A percentile compares a stretch with the other conserved stretches of the same genome.
phyloP scores from a whole-genome alignment of 1,140 invertebrate genomes.

The Telenomus remus region DNA sequence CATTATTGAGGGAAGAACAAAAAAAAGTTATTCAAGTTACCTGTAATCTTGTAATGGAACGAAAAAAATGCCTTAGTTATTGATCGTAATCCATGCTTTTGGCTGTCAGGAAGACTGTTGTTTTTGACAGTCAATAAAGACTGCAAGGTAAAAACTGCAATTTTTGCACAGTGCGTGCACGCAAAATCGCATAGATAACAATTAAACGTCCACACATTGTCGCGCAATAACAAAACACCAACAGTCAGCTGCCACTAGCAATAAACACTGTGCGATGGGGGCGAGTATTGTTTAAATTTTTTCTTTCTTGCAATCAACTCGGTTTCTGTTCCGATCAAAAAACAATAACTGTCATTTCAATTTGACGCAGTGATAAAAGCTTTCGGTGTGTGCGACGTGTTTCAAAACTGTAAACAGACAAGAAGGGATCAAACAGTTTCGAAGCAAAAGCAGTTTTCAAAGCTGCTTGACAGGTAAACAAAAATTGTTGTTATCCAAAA shows the following conservation, averaged over 20 bases:
- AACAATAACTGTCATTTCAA: no score
- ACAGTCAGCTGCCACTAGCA: constrained; percentile 12
- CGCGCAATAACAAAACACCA: constrained; percentile 23
- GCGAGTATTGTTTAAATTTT: no score
- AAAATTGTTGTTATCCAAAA: no score
- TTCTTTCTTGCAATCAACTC: no score
- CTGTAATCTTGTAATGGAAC: not conserved
- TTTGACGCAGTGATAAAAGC: constrained; percentile 29
- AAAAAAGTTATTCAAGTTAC: not conserved
- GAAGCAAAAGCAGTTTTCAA: no score
- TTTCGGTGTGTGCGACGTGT: no score
- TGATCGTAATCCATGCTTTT: not conserved
- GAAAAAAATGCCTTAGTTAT: not conserved
- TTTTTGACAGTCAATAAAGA: not conserved
- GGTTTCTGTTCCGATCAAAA: no score
- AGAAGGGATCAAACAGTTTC: no score
- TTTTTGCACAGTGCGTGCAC: not conserved
- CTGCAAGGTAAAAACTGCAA: not conserved
- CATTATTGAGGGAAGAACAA: no score
- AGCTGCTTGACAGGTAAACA: no score
- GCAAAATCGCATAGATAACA: constrained; percentile 34
- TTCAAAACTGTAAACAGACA: no score
- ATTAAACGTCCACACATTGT: constrained; percentile 11
- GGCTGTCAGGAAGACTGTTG: not conserved
- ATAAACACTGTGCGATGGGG: constrained; percentile 5